Evolutionary conservation across 53 echinoderm and acorn worm species (phyloP).

Genomic region (Henricia sp.): DNA sequence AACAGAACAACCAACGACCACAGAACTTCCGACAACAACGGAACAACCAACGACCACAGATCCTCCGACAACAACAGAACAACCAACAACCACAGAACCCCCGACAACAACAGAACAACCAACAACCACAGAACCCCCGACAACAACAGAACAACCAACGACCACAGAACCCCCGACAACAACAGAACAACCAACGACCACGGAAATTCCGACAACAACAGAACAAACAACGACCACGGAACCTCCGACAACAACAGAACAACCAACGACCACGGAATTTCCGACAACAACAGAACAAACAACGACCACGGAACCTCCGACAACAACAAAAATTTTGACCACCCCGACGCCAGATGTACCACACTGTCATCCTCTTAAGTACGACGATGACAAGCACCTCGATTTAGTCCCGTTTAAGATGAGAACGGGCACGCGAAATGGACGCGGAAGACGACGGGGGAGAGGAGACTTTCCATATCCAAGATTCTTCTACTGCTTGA

Average conservation of each 20-base stretch:
- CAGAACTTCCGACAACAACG: no score
- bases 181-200: not conserved
- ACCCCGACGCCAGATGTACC: no score
- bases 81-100: no score
- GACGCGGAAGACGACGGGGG: not conserved
- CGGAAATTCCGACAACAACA: not conserved
- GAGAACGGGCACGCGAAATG: not conserved
- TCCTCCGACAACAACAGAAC: no score
- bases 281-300: not conserved
- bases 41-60: no score
- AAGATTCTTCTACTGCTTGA: not conserved
- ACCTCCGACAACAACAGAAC: not conserved
- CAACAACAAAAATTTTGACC: not conserved
- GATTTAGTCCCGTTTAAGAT: no score
- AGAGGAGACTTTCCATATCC: not conserved
- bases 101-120: constrained; percentile 1
- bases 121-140: not conserved
- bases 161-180: constrained; percentile 4
- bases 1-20: no score
- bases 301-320: not conserved
- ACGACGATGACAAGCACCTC: no score
- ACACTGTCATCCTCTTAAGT: no score
- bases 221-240: not conserved
- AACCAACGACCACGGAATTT: not conserved
- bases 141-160: not conserved